Evolutionary conservation across 1,140 invertebrate species (phyloP).

Genomic region (Drosophila kanapiae): DNA sequence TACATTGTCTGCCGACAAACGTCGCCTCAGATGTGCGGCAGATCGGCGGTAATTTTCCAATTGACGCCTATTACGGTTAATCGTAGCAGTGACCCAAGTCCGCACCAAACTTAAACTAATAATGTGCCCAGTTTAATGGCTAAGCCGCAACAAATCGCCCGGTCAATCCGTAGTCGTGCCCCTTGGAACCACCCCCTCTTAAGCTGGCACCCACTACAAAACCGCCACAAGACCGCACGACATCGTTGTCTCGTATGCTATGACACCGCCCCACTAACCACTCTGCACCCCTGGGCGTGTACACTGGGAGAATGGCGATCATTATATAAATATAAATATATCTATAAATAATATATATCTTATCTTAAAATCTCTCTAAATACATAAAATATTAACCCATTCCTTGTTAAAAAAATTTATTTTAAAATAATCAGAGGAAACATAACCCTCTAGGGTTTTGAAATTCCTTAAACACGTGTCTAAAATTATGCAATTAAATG

Average conservation of each 20-base stretch:
- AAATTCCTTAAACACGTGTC: too few species aligned
- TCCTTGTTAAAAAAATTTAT: not conserved
- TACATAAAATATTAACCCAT: not conserved
- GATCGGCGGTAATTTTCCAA: conserved; percentile 80
- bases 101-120: conserved; percentile 80
- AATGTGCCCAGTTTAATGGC: conserved; percentile 81
- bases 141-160: conserved; percentile 74
- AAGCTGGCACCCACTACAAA: conserved; percentile 45
- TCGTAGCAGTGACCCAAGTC: conserved; percentile 83
- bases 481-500: too few species aligned
- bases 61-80: conserved; percentile 82
- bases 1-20: conserved; percentile 16
- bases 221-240: conserved; percentile 65
- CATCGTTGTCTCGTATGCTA: conserved; percentile 33
- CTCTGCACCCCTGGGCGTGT: conserved; percentile 1
- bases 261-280: conserved; percentile 7
- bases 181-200: conserved; percentile 7
- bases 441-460: too few species aligned
- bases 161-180: conserved; percentile 40
- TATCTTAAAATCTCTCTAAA: not conserved
- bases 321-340: not conserved
- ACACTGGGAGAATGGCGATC: not conserved
- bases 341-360: not conserved
- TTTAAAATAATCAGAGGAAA: not conserved
- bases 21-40: conserved; percentile 54